Conservation (phyloP, 2,113 vertebrate genomes). For the Balaenoptera acutorostrata region DNA sequence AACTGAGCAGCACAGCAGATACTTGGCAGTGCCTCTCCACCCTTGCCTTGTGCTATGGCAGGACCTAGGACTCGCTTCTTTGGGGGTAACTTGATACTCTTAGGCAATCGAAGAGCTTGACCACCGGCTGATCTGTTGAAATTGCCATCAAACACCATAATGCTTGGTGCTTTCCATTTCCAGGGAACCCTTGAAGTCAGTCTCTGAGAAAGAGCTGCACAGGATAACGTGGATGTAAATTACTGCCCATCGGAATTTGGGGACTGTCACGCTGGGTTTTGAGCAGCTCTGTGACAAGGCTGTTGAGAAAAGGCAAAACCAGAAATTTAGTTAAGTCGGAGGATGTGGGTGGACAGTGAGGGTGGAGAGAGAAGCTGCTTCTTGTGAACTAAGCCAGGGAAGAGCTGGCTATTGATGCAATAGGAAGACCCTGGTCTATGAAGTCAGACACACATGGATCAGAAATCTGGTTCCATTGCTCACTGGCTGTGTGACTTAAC, state of each 20-base stretch:
- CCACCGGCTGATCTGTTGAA: neutral
- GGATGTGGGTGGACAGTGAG: rapidly evolving
- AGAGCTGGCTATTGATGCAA: rapidly evolving
- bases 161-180: neutral
- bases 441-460: rapidly evolving
- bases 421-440: rapidly evolving
- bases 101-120: neutral
- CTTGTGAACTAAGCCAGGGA: neutral
- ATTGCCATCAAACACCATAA: neutral
- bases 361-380: neutral
- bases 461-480: neutral
- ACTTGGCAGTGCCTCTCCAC: constrained; percentile 45
- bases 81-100: neutral
- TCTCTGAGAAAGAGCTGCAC: neutral
- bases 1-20: constrained; percentile 60
- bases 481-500: neutral
- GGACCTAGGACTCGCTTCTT: neutral
- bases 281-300: neutral
- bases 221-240: neutral
- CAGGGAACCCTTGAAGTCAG: neutral
- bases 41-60: neutral
- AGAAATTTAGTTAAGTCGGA: neutral
- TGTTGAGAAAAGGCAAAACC: neutral
- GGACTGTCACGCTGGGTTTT: neutral
- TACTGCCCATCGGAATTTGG: neutral